A percentile compares a stretch with the other conserved stretches of the same genome.
phyloP scores from a whole-genome alignment of 2,888 invertebrate genomes.

The Amphipoea lucens region DNA sequence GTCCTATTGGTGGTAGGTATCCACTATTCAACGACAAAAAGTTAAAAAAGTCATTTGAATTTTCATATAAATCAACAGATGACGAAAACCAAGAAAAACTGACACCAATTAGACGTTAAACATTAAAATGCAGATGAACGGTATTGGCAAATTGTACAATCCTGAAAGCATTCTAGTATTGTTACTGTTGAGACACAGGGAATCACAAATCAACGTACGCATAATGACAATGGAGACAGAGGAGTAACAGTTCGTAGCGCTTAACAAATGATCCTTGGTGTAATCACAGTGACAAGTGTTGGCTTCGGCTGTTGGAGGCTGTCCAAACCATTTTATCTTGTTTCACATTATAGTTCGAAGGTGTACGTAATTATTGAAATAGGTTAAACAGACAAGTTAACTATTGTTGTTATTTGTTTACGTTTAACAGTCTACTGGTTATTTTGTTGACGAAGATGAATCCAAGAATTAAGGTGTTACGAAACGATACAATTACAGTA shows the following conservation, averaged over 20 bases:
- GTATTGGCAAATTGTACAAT: constrained; percentile 31
- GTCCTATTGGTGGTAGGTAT: constrained; percentile 58
- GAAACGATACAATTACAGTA: constrained; percentile 1
- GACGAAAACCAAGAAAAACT: neutral
- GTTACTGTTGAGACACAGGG: constrained; percentile 23
- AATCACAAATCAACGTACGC: constrained; percentile 50
- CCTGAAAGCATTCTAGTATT: constrained; percentile 16
- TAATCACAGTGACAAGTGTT: constrained; percentile 66
- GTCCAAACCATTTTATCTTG: constrained; percentile 64
- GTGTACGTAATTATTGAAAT: constrained; percentile 44
- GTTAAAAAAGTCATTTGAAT: neutral
- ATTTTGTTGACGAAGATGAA: constrained; percentile 3
- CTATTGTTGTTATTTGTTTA: constrained; percentile 41
- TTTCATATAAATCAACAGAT: neutral
- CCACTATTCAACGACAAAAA: constrained; percentile 54
- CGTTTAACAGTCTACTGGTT: constrained; percentile 22
- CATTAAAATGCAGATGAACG: neutral
- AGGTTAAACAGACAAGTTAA: constrained; percentile 37
- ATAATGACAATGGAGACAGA: constrained; percentile 63
- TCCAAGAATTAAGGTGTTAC: constrained; percentile 13
- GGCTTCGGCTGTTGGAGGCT: constrained; percentile 64
- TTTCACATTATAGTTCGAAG: constrained; percentile 51
- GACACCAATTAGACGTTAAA: neutral
- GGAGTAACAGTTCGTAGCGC: constrained; percentile 60
- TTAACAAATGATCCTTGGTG: constrained; percentile 66